phyloP scores from a whole-genome alignment of 2,113 vertebrate species.

The Bujurquina vittata region DNA sequence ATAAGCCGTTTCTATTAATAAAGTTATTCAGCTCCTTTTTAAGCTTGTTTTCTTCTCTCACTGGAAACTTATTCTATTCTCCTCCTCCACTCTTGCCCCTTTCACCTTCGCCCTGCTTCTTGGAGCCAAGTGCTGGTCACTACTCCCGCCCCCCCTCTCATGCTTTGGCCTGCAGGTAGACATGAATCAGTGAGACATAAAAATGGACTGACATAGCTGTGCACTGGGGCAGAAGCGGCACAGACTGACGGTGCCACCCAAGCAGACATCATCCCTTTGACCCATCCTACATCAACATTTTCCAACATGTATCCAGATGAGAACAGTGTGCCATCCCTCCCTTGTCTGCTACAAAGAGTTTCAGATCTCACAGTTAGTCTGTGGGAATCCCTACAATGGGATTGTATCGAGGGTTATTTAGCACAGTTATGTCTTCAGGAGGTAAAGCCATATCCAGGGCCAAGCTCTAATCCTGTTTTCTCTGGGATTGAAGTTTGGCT shows the following conservation, averaged over 20 bases:
- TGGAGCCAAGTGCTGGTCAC: conserved; percentile 22
- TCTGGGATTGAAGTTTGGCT: conserved; percentile 60
- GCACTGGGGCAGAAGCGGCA: conserved; percentile 24
- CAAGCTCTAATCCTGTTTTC: conserved; percentile 70
- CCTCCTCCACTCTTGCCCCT: not conserved
- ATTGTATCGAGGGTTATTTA: conserved; percentile 56
- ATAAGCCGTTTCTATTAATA: not conserved
- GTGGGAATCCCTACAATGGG: conserved; percentile 45
- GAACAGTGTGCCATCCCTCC: not conserved
- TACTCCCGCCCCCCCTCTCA: not conserved
- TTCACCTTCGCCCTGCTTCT: conserved; percentile 38
- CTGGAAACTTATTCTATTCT: not conserved
- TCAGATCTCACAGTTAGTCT: conserved; percentile 31
- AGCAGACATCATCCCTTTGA: conserved; percentile 42
- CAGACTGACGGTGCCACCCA: conserved; percentile 16
- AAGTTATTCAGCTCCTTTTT: not conserved
- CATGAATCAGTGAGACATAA: conserved; percentile 50
- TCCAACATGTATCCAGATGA: conserved; percentile 35
- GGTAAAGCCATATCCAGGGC: conserved; percentile 55
- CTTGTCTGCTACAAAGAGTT: conserved; percentile 15
- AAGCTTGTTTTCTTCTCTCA: not conserved
- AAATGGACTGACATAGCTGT: conserved; percentile 38
- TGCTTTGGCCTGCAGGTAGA: conserved; percentile 41
- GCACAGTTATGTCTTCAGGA: conserved; percentile 56
- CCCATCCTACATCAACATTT: conserved; percentile 27